Base-by-base conservation (phyloP, 2,113 vertebrate species). In the Hippocampus comes region DNA sequence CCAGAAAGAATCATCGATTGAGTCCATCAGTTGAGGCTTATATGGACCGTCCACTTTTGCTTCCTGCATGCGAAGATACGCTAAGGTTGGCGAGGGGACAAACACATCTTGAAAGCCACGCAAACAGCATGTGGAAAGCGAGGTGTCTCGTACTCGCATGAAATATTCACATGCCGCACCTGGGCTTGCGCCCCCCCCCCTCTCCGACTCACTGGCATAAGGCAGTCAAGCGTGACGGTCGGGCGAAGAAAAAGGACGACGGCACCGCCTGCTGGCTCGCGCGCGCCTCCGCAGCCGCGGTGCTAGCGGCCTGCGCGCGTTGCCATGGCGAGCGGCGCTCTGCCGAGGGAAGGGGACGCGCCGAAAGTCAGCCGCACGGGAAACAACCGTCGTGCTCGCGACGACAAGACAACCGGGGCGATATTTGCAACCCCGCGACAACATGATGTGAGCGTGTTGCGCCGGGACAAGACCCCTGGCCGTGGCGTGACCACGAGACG, bases 251-350 rank as follows among this genome's bases (percentile, higher is more conserved):
- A 11, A 11, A 70, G 17, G 4, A 5, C 68, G 79, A 6, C 27
- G 27, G 46, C 84, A 5, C 85, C 85, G 42, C 76, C 85, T 74
- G 25, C 81, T 84, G 89, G 82, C 34, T 0, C 38, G 5, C 56
- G 2, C 23, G 41, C 49, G 41, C 60, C 76, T 57, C 75, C 1
- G 27, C 71, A 43, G 8, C 75, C 83, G 69, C 80, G 84, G 76
- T 72, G 38, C 21, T 4, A 2, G 68, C 8, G 80, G 77, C 43
- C 77, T 78, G 83, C 78, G 67, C 30, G 80, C 25, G 82, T 90
- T 63, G 38, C 84, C 79, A 84, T 82, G 85, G 87, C 55, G 86
- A 89, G 88, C 11, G 4, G 48, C 74, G 12, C 70, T 63, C 76
- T 80, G 79, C 73, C 63, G 74, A 74, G 43, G 79, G 64, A 73